Conservation (phyloP, 2,888 invertebrate species). For the Eurytoma californica region DNA sequence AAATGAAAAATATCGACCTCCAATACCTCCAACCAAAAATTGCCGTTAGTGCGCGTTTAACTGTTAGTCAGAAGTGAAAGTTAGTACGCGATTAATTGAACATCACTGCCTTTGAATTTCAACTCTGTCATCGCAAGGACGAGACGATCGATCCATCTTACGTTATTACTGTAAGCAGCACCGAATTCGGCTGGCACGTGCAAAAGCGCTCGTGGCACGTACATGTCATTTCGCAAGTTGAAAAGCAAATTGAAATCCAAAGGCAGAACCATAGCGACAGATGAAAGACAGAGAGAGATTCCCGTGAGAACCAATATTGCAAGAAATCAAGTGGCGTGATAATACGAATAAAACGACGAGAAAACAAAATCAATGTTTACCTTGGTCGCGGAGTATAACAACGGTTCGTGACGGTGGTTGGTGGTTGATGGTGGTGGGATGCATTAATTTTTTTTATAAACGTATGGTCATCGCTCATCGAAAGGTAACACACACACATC, state of each 20-base stretch:
- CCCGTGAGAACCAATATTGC: slow-evolving; percentile 24
- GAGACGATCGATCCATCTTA: background rate
- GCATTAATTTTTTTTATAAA: slow-evolving; percentile 15
- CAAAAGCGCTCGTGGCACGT: background rate
- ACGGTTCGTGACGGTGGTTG: slow-evolving; percentile 63
- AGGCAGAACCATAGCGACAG: slow-evolving; percentile 29
- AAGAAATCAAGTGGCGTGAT: slow-evolving; percentile 33
- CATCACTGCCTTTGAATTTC: slow-evolving; percentile 38
- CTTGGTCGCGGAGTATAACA: slow-evolving; percentile 70
- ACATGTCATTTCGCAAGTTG: background rate
- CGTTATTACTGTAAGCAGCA: background rate
- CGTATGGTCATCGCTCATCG: background rate
- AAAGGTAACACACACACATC: slow-evolving; percentile 25
- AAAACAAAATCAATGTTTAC: slow-evolving; percentile 66
- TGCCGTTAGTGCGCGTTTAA: slow-evolving; percentile 22
- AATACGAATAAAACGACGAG: slow-evolving; percentile 56
- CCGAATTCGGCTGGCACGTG: too few species aligned
- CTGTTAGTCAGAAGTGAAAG: slow-evolving; percentile 25
- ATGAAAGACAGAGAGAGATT: slow-evolving; percentile 19
- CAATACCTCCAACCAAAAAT: background rate
- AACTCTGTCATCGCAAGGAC: slow-evolving; percentile 19
- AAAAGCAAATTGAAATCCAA: slow-evolving; percentile 40
- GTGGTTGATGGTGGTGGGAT: slow-evolving; percentile 57
- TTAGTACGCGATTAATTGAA: slow-evolving; percentile 22
- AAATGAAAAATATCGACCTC: too few species aligned